Conservation (phyloP, 2,113 vertebrate species). For the Mungos mungo region DNA sequence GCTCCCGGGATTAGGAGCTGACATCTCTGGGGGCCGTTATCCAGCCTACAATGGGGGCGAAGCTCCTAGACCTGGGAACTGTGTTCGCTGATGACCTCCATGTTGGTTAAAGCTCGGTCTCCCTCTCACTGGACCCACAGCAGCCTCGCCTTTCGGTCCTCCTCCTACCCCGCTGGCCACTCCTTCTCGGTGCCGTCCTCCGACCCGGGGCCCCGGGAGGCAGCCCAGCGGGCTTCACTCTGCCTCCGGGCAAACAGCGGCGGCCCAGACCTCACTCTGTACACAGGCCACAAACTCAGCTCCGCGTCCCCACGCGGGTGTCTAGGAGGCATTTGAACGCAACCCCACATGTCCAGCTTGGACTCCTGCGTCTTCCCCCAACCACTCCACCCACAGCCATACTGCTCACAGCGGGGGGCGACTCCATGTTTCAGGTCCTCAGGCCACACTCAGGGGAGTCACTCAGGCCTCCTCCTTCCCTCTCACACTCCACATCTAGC, state of each 20-base stretch:
- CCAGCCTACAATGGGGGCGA: not conserved
- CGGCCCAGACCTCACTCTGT: not conserved
- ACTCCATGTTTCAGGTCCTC: not conserved
- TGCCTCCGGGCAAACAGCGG: not conserved
- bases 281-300: too few relatives aligned
- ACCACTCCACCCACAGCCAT: not conserved
- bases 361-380: not conserved
- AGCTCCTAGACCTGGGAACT: not conserved
- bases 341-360: not conserved
- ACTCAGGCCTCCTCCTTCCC: not conserved
- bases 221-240: not conserved
- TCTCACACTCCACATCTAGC: not conserved
- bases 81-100: accelerated
- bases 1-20: not conserved
- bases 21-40: not conserved
- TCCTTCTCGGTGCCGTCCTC: not conserved
- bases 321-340: not conserved
- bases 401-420: not conserved
- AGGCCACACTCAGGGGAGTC: not conserved
- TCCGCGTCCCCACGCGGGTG: not conserved
- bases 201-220: not conserved
- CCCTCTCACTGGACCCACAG: not conserved
- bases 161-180: not conserved
- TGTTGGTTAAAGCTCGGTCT: not conserved
- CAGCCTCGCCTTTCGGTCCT: not conserved